Evolutionary conservation across 2,888 invertebrate genomes (phyloP).

Genomic region (Kuschelorhynchus macadamiae): DNA sequence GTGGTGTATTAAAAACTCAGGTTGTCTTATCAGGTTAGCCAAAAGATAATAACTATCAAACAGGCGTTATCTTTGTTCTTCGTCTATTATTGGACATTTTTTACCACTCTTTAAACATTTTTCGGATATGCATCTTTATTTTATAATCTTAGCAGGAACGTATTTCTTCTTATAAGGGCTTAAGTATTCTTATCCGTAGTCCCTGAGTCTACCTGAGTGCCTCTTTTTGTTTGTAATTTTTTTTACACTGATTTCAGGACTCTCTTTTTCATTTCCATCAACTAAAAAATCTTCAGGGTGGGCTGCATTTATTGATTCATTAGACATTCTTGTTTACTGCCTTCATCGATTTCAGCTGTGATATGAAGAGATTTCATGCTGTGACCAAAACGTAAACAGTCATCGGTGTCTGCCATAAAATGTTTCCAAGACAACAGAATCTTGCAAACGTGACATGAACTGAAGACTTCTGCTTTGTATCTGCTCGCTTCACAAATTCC

Average conservation of each 20-base stretch:
- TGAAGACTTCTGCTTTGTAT: slow-evolving; percentile 29
- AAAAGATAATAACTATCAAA: too few relatives aligned
- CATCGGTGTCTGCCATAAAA: slow-evolving; percentile 23
- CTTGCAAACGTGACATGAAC: slow-evolving; percentile 27
- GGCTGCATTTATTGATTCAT: slow-evolving; percentile 4
- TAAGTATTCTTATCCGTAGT: slow-evolving; percentile 37
- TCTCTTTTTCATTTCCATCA: slow-evolving; percentile 8
- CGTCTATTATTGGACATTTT: too few relatives aligned
- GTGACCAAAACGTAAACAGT: slow-evolving; percentile 19
- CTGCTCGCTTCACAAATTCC: slow-evolving; percentile 27
- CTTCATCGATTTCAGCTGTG: slow-evolving; percentile 2
- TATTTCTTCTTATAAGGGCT: too few relatives aligned
- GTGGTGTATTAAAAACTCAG: too few relatives aligned
- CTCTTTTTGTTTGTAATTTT: slow-evolving; percentile 28
- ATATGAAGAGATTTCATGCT: slow-evolving; percentile 10
- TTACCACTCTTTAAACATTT: too few relatives aligned
- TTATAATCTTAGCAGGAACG: too few relatives aligned
- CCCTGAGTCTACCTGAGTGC: slow-evolving; percentile 35
- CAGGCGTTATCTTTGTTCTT: too few relatives aligned
- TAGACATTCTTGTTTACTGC: background rate
- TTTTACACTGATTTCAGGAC: background rate
- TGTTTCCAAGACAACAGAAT: slow-evolving; percentile 24
- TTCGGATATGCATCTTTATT: slow-evolving; percentile 24
- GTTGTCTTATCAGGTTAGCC: too few relatives aligned
- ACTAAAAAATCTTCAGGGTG: slow-evolving; percentile 12